Evolutionary conservation across 2,797 vertebrate species (phyloP).

Genomic region (Mallotus villosus): DNA sequence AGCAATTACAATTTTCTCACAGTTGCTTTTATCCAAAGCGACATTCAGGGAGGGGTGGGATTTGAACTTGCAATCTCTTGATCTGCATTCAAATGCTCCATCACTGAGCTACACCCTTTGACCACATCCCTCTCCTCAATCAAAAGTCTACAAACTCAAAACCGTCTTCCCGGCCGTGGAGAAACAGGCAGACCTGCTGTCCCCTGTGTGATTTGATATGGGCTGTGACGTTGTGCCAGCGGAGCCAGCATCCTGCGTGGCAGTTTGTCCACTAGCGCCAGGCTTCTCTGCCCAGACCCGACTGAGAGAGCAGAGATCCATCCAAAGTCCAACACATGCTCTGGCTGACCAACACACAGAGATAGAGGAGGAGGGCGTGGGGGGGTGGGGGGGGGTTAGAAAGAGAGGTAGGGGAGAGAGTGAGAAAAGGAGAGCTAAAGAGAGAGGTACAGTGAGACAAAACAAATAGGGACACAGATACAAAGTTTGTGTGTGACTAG

Average conservation of each 20-base stretch:
- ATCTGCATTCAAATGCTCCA: constrained; percentile 40
- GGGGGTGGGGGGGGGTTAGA: constrained; percentile 1
- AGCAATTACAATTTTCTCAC: too few relatives aligned
- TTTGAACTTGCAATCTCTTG: constrained; percentile 37
- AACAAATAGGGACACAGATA: too few relatives aligned
- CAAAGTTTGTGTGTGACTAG: too few relatives aligned
- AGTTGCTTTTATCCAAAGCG: too few relatives aligned
- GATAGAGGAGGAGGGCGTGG: constrained; percentile 39
- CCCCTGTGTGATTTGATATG: background rate
- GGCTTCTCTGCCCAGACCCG: constrained; percentile 41
- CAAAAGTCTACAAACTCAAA: too few relatives aligned
- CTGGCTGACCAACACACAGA: constrained; percentile 35
- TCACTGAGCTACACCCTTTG: too few relatives aligned
- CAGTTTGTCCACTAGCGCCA: background rate
- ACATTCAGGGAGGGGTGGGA: too few relatives aligned
- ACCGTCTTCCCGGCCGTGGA: background rate
- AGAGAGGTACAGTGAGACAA: too few relatives aligned
- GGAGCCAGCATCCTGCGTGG: constrained; percentile 31
- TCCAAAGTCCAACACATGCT: constrained; percentile 67
- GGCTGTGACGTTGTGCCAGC: constrained; percentile 23
- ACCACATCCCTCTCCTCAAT: too few relatives aligned
- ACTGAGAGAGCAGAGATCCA: constrained; percentile 54
- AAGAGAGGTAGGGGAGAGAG: too few relatives aligned
- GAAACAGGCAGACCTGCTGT: background rate
- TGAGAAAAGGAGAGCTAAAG: background rate